A percentile compares a stretch with the other conserved stretches of the same genome.
phyloP scores from a whole-genome alignment of 1,140 invertebrate species.

The Ceratosolen fusciceps region DNA sequence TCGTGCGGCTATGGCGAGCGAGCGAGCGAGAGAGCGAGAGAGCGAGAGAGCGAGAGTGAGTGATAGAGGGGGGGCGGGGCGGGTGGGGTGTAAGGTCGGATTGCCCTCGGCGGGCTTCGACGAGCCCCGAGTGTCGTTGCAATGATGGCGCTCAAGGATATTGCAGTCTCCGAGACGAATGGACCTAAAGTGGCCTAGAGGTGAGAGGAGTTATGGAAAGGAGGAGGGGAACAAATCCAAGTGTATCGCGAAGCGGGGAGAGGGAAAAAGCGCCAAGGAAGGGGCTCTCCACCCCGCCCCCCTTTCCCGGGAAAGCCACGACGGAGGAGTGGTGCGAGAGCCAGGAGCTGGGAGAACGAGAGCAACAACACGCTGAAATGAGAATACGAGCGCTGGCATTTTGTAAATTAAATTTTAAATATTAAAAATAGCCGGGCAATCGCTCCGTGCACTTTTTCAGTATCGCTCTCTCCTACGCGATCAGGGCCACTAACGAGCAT shows the following conservation, averaged over 20 bases:
- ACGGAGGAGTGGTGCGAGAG: not conserved
- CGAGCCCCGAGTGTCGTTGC: conserved; percentile 4
- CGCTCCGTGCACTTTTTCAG: conserved; percentile 39
- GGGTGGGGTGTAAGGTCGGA: no score
- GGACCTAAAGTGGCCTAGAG: conserved; percentile 1
- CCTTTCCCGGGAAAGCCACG: not conserved
- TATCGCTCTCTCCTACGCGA: conserved; percentile 45
- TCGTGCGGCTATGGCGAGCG: not conserved
- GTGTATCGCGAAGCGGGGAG: not conserved
- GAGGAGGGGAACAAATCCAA: not conserved
- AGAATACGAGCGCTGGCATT: conserved; percentile 60
- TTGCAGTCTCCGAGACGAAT: conserved; percentile 27
- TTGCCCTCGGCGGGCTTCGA: no score
- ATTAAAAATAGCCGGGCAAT: conserved; percentile 64
- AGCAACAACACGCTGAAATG: conserved; percentile 47
- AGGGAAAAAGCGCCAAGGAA: conserved; percentile 32
- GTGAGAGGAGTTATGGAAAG: not conserved
- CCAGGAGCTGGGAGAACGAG: not conserved
- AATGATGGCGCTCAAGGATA: conserved; percentile 19
- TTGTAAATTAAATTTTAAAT: conserved; percentile 71
- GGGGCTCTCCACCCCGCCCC: not conserved
- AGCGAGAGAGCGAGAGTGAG: not conserved
- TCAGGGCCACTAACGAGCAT: conserved; percentile 49
- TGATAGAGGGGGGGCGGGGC: not conserved
- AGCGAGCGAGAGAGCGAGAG: not conserved